Evolutionary conservation across 1,140 invertebrate genomes (phyloP), one percentile per base, ranked within the genome.

Genomic region (Hirudo medicinalis): DNA sequence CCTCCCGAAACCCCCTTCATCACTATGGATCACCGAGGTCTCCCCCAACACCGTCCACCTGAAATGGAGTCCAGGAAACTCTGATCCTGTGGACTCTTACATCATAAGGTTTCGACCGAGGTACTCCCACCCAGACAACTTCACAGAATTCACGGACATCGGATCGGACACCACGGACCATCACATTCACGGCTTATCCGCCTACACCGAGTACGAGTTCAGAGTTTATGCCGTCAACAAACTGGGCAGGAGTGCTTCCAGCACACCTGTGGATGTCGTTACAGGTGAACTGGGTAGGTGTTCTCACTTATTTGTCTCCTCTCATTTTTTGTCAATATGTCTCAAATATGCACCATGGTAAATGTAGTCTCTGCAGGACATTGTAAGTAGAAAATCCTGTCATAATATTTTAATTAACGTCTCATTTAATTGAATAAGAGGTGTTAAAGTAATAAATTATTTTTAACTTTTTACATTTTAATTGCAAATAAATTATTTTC

Each of bases 61-160:
- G 70, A 88, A 89, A 0, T 97, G 94, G 94, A 89, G 89, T 0
- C 92, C 93, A 80, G 84, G 83, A 69, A 89, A 88, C 77, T 88
- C 79, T 54, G 87, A 82, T 86, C 90, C 92, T 75, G 86, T 94
- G 22, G 88, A 89, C 74, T 94, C 95, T 79, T 97, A 95, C 83
- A 91, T 94, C 55, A 92, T 97, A 74, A 91, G 94, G 79, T 95
- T 94, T 84, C 96, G 94, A 80, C 91, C 91, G 3, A 92, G 91
- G 83, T 89, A 90, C 79, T 78, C 82, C 80, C 9, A 63, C 19
- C 74, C 84, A 87, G 88, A 43, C 57, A 40, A 60, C 20, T 73
- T 74, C 73, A 69, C 71, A 75, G 92, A 95, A 80, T 92, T 95
- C 76, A 90, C 88, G 40, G 92, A 92, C 40, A 91, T 96, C 75